These are phyloP conservation scores for Epizoanthus illoricatus DNA, from an alignment of 92 coral and sea anemone genomes.

Conservation along the genomic window DNA sequence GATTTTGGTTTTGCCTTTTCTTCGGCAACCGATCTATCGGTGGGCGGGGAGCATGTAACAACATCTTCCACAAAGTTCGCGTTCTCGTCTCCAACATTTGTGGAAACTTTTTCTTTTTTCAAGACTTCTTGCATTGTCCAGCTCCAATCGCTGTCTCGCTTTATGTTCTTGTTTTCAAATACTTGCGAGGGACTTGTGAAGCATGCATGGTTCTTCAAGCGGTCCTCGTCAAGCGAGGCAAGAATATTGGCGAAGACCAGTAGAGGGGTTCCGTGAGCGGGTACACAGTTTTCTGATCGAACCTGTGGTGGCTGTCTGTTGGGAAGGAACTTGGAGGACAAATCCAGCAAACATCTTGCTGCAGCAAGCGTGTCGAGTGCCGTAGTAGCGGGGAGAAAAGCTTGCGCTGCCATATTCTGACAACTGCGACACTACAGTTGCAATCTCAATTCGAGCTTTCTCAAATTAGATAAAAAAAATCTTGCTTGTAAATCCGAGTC, in stretches of 20 bases:
- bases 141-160: constrained; percentile 22
- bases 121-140: constrained; percentile 17
- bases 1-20: constrained; percentile 49
- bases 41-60: constrained; percentile 30
- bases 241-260: constrained; percentile 82
- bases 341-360: constrained; percentile 80
- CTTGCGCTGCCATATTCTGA: constrained; percentile 54
- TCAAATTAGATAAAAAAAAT: constrained; percentile 36
- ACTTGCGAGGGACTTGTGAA: constrained; percentile 38
- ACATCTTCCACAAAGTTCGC: constrained; percentile 25
- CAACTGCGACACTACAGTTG: neutral
- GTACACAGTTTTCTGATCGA: constrained; percentile 45
- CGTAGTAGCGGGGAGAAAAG: constrained; percentile 50
- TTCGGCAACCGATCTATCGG: constrained; percentile 69
- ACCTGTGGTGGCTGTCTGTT: constrained; percentile 52
- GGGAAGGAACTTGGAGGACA: constrained; percentile 72
- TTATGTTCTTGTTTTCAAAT: constrained; percentile 17
- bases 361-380: constrained; percentile 79
- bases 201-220: constrained; percentile 66
- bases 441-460: neutral
- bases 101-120: constrained; percentile 18
- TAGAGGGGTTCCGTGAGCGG: constrained; percentile 60
- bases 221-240: constrained; percentile 82
- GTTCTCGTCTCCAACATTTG: constrained; percentile 28
- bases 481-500: neutral